Percentiles rank a stretch among this genome's conserved stretches.
These are phyloP conservation scores for Aphrophora alni DNA, from an alignment of 2,888 invertebrate genomes.

Conservation along the genomic window DNA sequence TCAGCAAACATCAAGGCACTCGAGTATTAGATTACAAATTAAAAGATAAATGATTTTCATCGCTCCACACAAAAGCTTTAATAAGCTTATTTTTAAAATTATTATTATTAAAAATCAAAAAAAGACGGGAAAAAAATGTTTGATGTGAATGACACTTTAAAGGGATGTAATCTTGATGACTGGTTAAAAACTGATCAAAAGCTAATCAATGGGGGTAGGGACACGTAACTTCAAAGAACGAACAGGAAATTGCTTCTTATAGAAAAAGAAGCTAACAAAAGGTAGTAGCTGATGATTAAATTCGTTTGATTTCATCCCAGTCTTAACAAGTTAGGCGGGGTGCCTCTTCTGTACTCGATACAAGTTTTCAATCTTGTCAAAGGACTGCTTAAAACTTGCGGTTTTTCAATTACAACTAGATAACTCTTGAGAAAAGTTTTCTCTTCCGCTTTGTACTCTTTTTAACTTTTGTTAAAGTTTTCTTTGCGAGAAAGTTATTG, in stretches of 20 bases:
- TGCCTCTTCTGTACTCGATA: not conserved
- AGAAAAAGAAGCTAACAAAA: not conserved
- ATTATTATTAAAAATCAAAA: not conserved
- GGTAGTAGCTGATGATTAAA: not conserved
- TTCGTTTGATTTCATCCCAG: no score
- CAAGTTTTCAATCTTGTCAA: not conserved
- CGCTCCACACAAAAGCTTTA: not conserved
- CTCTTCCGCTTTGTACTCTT: not conserved
- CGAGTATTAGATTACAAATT: constrained; percentile 17
- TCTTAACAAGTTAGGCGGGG: no score
- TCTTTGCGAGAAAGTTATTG: not conserved
- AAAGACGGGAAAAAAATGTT: not conserved
- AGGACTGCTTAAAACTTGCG: not conserved
- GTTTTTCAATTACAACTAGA: not conserved
- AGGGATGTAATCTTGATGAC: not conserved
- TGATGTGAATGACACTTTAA: not conserved
- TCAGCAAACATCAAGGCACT: no score
- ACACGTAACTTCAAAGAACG: not conserved
- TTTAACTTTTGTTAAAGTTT: not conserved
- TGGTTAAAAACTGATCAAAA: not conserved
- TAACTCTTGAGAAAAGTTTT: not conserved
- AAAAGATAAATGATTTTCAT: not conserved
- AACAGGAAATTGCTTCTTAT: not conserved
- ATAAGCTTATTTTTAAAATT: constrained; percentile 2
- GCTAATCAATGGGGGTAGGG: not conserved